Conservation (phyloP, 2,797 vertebrate species). For the Poeciliopsis presidionis region DNA sequence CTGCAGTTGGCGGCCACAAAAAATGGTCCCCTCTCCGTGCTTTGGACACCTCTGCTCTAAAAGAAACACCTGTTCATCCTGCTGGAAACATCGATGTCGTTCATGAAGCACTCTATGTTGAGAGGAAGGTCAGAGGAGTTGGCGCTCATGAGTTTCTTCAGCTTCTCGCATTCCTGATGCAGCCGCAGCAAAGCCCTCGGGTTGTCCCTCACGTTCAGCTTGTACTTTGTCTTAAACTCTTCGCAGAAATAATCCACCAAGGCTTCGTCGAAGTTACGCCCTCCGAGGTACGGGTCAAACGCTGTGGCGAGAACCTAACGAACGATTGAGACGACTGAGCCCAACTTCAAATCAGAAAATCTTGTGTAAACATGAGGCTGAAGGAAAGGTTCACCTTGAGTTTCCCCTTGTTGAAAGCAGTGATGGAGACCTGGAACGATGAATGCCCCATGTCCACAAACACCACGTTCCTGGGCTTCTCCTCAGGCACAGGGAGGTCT, state of each 20-base stretch:
- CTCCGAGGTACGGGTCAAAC: constrained; percentile 90
- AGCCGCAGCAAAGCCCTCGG: constrained; percentile 91
- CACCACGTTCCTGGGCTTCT: constrained; percentile 94
- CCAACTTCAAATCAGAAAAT: constrained; percentile 6
- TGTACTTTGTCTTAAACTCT: constrained; percentile 94
- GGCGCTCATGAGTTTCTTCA: constrained; percentile 98
- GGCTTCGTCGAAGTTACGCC: constrained; percentile 91
- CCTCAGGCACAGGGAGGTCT: constrained; percentile 93
- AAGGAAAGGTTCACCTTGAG: constrained; percentile 85
- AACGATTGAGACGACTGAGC: constrained; percentile 6
- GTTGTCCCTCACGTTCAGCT: constrained; percentile 94
- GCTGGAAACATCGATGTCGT: constrained; percentile 94
- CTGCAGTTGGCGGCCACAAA: no score
- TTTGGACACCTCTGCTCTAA: not conserved
- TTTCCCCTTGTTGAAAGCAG: constrained; percentile 97
- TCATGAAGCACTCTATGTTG: constrained; percentile 99
- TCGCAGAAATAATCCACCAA: constrained; percentile 94
- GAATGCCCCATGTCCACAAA: constrained; percentile 98
- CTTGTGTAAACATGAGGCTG: not conserved
- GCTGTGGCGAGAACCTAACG: constrained; percentile 91
- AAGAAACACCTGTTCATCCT: constrained; percentile 88
- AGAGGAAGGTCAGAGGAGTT: constrained; percentile 95
- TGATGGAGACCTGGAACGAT: constrained; percentile 93
- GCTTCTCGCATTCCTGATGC: constrained; percentile 95
- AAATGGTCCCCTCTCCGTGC: not conserved